phyloP scores from a whole-genome alignment of 2,797 vertebrate genomes.

The Tamandua tetradactyla region DNA sequence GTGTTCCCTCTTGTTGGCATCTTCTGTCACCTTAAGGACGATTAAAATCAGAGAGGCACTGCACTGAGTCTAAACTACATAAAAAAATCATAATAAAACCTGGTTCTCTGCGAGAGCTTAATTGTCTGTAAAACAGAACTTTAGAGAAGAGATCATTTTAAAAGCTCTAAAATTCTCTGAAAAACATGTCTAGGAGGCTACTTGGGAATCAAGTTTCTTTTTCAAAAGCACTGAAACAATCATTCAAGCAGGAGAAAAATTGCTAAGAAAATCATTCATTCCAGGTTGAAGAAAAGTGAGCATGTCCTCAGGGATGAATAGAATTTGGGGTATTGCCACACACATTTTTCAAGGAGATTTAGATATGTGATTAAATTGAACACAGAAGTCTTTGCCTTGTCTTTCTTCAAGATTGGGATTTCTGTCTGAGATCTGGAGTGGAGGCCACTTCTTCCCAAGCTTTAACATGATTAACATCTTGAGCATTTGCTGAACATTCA shows the following conservation, averaged over 20 bases:
- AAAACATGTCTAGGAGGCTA: neutral
- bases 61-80: neutral
- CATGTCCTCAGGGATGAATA: neutral
- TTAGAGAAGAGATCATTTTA: constrained; percentile 1
- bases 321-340: neutral
- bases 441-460: neutral
- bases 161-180: neutral
- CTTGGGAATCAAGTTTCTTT: constrained; percentile 32
- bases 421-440: neutral
- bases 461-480: neutral
- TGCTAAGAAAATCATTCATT: neutral
- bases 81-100: constrained; percentile 37
- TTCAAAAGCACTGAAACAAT: neutral
- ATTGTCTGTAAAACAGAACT: neutral
- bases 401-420: neutral
- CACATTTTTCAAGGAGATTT: neutral
- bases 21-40: neutral
- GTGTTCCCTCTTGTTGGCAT: neutral
- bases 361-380: neutral
- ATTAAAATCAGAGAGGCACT: constrained; percentile 18
- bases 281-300: neutral
- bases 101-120: neutral
- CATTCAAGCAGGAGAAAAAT: neutral
- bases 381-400: neutral
- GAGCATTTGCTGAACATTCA: neutral